Evolutionary conservation across 2,113 vertebrate genomes (phyloP).

Genomic region (Calidris pugnax): DNA sequence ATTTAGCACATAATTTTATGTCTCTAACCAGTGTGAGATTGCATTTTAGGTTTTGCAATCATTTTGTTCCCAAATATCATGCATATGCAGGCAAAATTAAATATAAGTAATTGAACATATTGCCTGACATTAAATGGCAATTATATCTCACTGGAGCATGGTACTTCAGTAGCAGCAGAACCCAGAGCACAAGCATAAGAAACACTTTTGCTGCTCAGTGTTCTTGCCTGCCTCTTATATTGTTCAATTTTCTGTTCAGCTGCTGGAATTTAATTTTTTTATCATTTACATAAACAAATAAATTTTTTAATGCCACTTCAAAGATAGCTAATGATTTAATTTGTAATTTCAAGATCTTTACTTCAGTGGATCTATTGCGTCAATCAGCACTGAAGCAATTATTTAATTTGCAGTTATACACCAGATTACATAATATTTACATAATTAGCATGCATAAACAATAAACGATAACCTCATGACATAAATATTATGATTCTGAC

Average conservation of each 20-base stretch:
- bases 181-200: neutral
- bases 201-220: neutral
- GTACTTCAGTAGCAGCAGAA: neutral
- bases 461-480: neutral
- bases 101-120: neutral
- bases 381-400: conserved; percentile 8
- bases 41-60: neutral
- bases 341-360: conserved; percentile 5
- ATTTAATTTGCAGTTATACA: conserved; percentile 34
- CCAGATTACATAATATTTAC: conserved; percentile 50
- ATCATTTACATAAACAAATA: conserved; percentile 15
- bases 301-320: conserved; percentile 2
- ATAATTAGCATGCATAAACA: conserved; percentile 17
- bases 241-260: neutral
- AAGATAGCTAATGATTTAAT: conserved; percentile 13
- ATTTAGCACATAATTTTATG: neutral
- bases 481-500: neutral
- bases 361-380: neutral
- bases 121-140: neutral
- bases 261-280: neutral
- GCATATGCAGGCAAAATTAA: neutral
- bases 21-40: neutral
- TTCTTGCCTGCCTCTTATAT: neutral
- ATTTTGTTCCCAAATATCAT: neutral
- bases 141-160: neutral